phyloP scores from a whole-genome alignment of 2,113 vertebrate species.

The Saiga tatarica region DNA sequence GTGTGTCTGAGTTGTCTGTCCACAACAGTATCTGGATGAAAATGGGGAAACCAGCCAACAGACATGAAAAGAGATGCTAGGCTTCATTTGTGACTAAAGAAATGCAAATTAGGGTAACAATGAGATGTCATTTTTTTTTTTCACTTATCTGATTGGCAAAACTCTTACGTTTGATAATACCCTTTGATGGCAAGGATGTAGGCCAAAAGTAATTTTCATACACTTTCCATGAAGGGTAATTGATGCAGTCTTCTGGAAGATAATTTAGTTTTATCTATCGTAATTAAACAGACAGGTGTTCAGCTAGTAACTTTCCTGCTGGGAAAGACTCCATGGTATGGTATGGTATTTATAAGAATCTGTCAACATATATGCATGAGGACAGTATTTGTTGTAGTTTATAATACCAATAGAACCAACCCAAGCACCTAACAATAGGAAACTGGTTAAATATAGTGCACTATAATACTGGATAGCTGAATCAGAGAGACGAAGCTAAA shows the following conservation, averaged over 20 bases:
- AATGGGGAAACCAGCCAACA: background rate
- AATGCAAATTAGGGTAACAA: constrained; percentile 53
- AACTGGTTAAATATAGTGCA: background rate
- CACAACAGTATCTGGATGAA: background rate
- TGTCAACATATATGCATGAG: background rate
- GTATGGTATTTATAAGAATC: background rate
- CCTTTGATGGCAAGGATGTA: background rate
- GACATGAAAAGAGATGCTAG: constrained; percentile 11
- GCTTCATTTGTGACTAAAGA: constrained; percentile 20
- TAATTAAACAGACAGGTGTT: background rate
- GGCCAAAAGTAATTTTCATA: constrained; percentile 30
- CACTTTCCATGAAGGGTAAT: background rate
- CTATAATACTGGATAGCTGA: background rate
- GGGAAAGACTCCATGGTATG: background rate
- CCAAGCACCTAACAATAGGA: background rate
- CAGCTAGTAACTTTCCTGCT: background rate
- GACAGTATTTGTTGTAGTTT: background rate
- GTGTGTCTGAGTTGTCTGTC: background rate
- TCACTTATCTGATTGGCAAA: constrained; percentile 54
- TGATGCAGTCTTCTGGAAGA: constrained; percentile 4
- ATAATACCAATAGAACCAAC: background rate
- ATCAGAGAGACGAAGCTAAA: background rate
- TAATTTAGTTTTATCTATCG: background rate
- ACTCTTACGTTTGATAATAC: background rate
- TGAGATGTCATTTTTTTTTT: background rate